Evolutionary conservation across 1,140 invertebrate genomes (phyloP), one percentile per base, ranked within the genome.

Genomic region (Hylyphantes graminicola): DNA sequence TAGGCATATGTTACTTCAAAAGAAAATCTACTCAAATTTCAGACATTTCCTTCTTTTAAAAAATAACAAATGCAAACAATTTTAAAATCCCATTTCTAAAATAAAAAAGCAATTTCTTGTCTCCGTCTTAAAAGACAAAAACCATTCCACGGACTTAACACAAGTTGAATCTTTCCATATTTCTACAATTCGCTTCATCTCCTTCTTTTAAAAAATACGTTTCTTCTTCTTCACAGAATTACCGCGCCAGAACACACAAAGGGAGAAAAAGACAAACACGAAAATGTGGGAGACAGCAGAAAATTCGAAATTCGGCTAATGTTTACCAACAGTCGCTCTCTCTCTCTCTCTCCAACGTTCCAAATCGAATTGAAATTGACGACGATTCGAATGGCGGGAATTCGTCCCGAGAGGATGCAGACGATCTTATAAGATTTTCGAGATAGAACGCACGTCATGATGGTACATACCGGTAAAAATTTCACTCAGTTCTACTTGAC

Each of bases 361-460:
- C 35, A 78, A 78, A 78, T 78, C 76, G 61, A 78, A 78, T 78
- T 78, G 76, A 78, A 78, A 78, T 78, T 55, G 76, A 67, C 76
- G 76, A 67, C 21, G 61, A 78, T 64, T 76, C 74, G 57, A 76
- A 76, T 76, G 64, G 67, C 61, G 12, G 61, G 50, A 61, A 78
- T 65, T 67, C 76, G 76, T 78, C 63, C 21, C 59, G n/a, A 63
- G 59, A 51, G 59, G 35, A 76, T 11, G 59, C 15, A 48, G 59
- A 11, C 74, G 74, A 76, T 76, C 74, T 76, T 76, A 64, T 76
- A 21, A 51, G 74, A 76, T 76, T 76, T 53, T 61, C 35, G 1
- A 35, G 35, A 35, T 35, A 35, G 35, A 35, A 35, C 35, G 35
- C 35, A 35, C 35, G 35, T 35, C 35, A 35, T 35, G 35, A 35